A percentile compares a stretch with the other conserved stretches of the same genome.
Evolutionary conservation across 2,888 invertebrate species (phyloP).

Genomic region (Chalcosyrphus nemorum): DNA sequence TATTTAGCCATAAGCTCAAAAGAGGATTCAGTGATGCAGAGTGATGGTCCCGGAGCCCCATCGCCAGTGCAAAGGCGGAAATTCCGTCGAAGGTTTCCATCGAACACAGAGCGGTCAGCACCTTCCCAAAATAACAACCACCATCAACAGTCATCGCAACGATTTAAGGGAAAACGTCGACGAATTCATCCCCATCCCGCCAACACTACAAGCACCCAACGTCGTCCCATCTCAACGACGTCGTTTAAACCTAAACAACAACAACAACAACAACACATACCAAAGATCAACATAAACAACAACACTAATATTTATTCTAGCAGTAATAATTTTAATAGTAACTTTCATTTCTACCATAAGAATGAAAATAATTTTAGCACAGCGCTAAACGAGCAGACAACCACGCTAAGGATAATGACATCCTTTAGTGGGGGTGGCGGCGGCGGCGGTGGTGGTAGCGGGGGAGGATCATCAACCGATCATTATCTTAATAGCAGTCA

Average conservation of each 20-base stretch:
- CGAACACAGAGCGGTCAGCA: slow-evolving; percentile 20
- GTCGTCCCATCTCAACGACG: slow-evolving; percentile 5
- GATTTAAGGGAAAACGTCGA: slow-evolving; percentile 65
- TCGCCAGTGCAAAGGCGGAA: slow-evolving; percentile 51
- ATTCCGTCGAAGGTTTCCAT: slow-evolving; percentile 58
- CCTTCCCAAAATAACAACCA: background rate
- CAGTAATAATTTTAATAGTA: slow-evolving; percentile 69
- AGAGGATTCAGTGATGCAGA: slow-evolving; percentile 43
- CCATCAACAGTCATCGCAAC: slow-evolving; percentile 39
- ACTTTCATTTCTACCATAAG: slow-evolving; percentile 68
- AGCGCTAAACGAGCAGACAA: slow-evolving; percentile 62
- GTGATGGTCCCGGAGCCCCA: slow-evolving; percentile 46
- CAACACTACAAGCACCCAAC: slow-evolving; percentile 23
- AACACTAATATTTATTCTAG: slow-evolving; percentile 71
- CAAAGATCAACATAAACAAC: slow-evolving; percentile 68
- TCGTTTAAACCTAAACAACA: slow-evolving; percentile 38
- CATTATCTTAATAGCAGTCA: slow-evolving; percentile 74
- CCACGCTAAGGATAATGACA: slow-evolving; percentile 70
- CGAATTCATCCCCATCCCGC: slow-evolving; percentile 39
- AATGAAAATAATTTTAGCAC: slow-evolving; percentile 69
- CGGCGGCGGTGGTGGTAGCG: slow-evolving; percentile 64
- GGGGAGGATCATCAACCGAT: slow-evolving; percentile 73
- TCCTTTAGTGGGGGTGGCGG: slow-evolving; percentile 54
- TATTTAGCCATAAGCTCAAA: slow-evolving; percentile 17
- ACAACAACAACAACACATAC: slow-evolving; percentile 66